phyloP scores from a whole-genome alignment of 2,113 vertebrate species.

The Mugil cephalus region DNA sequence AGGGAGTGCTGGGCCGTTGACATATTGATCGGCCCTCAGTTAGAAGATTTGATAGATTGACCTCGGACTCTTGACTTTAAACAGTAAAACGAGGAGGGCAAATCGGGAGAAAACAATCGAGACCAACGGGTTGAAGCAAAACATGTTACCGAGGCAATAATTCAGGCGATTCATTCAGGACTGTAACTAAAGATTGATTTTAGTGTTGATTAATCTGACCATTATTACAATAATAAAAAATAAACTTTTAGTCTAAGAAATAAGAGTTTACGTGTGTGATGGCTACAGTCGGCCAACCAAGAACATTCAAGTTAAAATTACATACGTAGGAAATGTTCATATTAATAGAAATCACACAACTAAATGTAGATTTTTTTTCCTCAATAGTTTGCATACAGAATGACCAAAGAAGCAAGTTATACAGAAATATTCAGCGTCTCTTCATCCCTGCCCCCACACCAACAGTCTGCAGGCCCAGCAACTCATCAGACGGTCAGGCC shows the following conservation, averaged over 20 bases:
- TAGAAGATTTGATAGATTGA: slow-evolving; percentile 85
- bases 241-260: neutral
- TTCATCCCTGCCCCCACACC: slow-evolving; percentile 41
- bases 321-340: neutral
- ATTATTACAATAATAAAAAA: neutral
- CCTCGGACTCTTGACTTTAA: slow-evolving; percentile 70
- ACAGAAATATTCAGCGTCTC: slow-evolving; percentile 12
- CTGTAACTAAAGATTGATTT: slow-evolving; percentile 3
- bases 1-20: slow-evolving; percentile 78
- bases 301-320: too few relatives aligned
- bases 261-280: too few relatives aligned
- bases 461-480: slow-evolving; percentile 21
- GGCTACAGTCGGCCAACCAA: too few relatives aligned
- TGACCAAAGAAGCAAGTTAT: slow-evolving; percentile 1
- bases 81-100: slow-evolving; percentile 57
- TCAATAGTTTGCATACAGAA: neutral
- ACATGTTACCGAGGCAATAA: slow-evolving; percentile 14
- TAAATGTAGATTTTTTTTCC: too few relatives aligned
- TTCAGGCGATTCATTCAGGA: neutral
- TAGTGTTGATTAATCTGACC: neutral
- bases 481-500: slow-evolving; percentile 51
- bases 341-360: neutral
- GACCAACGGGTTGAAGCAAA: neutral
- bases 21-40: slow-evolving; percentile 84
- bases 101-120: slow-evolving; percentile 50